Evolutionary conservation across 2,113 vertebrate genomes (phyloP).

Genomic region (Aptenodytes forsteri): DNA sequence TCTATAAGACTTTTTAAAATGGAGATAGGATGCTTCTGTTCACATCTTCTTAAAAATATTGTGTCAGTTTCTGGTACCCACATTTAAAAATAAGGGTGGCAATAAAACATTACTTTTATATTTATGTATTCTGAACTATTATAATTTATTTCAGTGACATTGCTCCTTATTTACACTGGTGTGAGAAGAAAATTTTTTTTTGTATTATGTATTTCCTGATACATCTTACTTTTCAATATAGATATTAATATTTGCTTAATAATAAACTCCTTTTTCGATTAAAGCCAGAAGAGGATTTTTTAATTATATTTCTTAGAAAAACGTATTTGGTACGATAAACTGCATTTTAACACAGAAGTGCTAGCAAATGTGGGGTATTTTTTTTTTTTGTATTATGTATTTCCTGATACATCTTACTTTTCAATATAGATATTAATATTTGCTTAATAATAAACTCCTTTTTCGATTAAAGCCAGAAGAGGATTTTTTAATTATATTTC

Average conservation of each 20-base stretch:
- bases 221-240: background rate
- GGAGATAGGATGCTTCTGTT: background rate
- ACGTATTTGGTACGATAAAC: too few species aligned
- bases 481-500: background rate
- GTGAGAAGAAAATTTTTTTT: background rate
- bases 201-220: background rate
- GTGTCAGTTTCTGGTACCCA: background rate
- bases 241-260: background rate
- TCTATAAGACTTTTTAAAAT: background rate
- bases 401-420: background rate
- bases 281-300: too few species aligned
- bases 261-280: background rate
- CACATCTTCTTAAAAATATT: background rate
- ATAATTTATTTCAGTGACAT: background rate
- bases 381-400: fast-evolving
- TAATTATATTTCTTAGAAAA: too few species aligned
- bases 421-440: background rate
- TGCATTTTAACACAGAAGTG: too few species aligned
- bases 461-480: background rate
- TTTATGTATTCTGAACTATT: background rate
- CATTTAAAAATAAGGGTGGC: background rate
- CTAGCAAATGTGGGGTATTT: too few species aligned
- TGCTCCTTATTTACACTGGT: background rate
- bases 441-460: background rate
- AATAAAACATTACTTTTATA: background rate